Conservation (phyloP, 2,797 vertebrate species). For the Hylomyscus alleni region DNA sequence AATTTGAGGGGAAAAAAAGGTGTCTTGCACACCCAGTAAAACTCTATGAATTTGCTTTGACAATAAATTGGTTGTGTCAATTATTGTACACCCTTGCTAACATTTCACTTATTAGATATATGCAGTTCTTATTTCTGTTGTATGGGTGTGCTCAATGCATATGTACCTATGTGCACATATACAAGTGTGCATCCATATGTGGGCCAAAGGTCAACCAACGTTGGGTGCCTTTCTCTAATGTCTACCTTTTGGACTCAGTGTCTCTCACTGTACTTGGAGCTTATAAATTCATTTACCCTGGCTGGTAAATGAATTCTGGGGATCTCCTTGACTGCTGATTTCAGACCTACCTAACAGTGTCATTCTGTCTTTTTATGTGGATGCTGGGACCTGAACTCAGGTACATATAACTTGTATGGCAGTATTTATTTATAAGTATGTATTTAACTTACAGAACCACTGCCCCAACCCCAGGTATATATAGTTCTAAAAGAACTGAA, state of each 20-base stretch:
- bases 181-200: neutral
- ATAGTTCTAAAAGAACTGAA: conserved; percentile 43
- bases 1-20: neutral
- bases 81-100: conserved; percentile 45
- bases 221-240: neutral
- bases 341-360: neutral
- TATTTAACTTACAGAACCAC: neutral
- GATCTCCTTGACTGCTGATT: neutral
- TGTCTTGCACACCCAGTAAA: neutral
- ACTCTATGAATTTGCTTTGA: conserved; percentile 29
- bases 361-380: neutral
- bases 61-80: conserved; percentile 35
- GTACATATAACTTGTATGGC: neutral
- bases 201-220: neutral
- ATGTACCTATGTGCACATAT: neutral
- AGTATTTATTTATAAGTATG: too few species aligned
- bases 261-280: neutral
- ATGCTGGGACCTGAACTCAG: neutral
- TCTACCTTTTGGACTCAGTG: neutral
- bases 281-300: neutral
- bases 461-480: neutral
- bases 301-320: neutral
- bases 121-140: neutral
- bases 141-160: neutral
- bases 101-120: conserved; percentile 47